These are phyloP conservation scores for Meloidogyne floridensis DNA, from an alignment of 1,140 invertebrate species.

Conservation along the genomic window DNA sequence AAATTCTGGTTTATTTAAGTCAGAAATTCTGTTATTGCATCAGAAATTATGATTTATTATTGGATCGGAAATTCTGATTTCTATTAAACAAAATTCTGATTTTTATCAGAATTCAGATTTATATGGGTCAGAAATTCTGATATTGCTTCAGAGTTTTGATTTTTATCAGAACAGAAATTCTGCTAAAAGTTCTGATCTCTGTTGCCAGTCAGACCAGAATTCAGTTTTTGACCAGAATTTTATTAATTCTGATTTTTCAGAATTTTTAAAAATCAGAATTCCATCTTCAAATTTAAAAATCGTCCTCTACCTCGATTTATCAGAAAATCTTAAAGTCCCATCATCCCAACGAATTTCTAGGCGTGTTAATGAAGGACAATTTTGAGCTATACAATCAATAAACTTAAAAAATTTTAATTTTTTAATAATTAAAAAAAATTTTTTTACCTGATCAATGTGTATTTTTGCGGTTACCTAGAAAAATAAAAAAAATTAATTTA, in stretches of 20 bases:
- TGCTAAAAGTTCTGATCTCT: slow-evolving; percentile 71
- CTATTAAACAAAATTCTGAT: slow-evolving; percentile 72
- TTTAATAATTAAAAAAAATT: not conserved
- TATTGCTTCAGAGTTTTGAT: no score
- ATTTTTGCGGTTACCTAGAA: slow-evolving; percentile 69
- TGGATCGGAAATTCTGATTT: slow-evolving; percentile 73
- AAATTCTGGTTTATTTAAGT: slow-evolving; percentile 69
- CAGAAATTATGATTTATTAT: slow-evolving; percentile 69
- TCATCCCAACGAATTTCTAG: slow-evolving; percentile 96
- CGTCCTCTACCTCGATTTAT: slow-evolving; percentile 88
- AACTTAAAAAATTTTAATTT: not conserved
- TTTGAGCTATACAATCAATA: slow-evolving; percentile 86
- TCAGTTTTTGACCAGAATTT: not conserved
- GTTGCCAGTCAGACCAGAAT: not conserved
- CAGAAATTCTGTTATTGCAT: no score
- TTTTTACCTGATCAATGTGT: slow-evolving; percentile 89
- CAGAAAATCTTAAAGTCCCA: slow-evolving; percentile 93
- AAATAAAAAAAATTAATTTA: not conserved
- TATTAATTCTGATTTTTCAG: slow-evolving; percentile 59
- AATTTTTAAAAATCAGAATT: slow-evolving; percentile 69
- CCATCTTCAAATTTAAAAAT: slow-evolving; percentile 68
- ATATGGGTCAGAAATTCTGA: no score
- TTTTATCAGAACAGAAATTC: slow-evolving; percentile 73
- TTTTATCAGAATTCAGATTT: slow-evolving; percentile 69
- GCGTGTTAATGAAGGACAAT: slow-evolving; percentile 83